Conservation (phyloP, 2,797 vertebrate species). For the Choloepus didactylus region DNA sequence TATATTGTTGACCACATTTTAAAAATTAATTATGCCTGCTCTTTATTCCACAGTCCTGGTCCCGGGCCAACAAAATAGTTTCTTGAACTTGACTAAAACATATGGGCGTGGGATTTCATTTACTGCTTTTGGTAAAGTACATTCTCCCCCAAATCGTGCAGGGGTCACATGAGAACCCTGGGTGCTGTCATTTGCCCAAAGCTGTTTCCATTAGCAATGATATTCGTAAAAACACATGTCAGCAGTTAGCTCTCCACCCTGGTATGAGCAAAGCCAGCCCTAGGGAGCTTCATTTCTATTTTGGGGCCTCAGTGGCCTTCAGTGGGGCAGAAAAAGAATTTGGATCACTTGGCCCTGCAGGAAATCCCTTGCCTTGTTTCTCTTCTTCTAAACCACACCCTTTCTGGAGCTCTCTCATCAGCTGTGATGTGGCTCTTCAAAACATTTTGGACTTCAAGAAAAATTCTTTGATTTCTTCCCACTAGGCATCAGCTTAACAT, state of each 20-base stretch:
- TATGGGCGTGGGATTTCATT: conserved; percentile 25
- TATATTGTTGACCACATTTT: conserved; percentile 78
- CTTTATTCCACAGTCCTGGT: conserved; percentile 71
- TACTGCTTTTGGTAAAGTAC: conserved; percentile 66
- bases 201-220: conserved; percentile 67
- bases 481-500: not conserved
- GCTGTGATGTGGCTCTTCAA: not conserved
- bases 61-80: conserved; percentile 68
- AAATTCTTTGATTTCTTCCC: not conserved
- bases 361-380: conserved; percentile 66
- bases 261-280: conserved; percentile 70
- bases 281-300: conserved; percentile 75
- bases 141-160: conserved; percentile 50
- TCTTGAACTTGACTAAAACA: conserved; percentile 73
- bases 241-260: not conserved
- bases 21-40: conserved; percentile 78
- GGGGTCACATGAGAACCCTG: conserved; percentile 73
- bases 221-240: conserved; percentile 72
- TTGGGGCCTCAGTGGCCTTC: conserved; percentile 66
- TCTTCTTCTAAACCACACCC: not conserved
- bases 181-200: conserved; percentile 57
- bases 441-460: conserved; percentile 31
- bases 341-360: conserved; percentile 53
- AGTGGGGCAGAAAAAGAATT: conserved; percentile 63
- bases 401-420: not conserved